phyloP scores from a whole-genome alignment of 1,140 invertebrate species.

The Lepidostoma basale region DNA sequence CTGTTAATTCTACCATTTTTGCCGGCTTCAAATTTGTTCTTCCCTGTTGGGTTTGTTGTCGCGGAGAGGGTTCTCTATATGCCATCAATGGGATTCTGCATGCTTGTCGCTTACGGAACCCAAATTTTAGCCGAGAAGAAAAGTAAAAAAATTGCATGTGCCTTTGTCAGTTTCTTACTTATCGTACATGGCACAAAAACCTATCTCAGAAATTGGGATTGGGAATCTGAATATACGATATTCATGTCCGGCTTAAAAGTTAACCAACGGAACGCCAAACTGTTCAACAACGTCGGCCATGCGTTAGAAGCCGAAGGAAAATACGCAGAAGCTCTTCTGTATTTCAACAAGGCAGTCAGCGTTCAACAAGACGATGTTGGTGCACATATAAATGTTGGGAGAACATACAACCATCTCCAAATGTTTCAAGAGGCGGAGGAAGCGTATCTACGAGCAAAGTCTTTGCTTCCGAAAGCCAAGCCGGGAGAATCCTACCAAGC shows the following conservation, averaged over 20 bases:
- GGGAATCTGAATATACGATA: slow-evolving; percentile 91
- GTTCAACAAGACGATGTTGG: slow-evolving; percentile 96
- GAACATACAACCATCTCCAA: slow-evolving; percentile 92
- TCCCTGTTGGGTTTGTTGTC: slow-evolving; percentile 96
- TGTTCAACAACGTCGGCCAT: slow-evolving; percentile 97
- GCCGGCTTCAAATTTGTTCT: slow-evolving; percentile 96
- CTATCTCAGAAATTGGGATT: slow-evolving; percentile 86
- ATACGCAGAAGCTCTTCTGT: slow-evolving; percentile 85
- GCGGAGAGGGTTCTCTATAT: slow-evolving; percentile 95
- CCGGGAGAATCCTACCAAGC: slow-evolving; percentile 94
- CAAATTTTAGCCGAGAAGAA: slow-evolving; percentile 58
- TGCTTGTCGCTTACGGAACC: slow-evolving; percentile 86
- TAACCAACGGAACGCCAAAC: slow-evolving; percentile 91
- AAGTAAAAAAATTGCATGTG: slow-evolving; percentile 67
- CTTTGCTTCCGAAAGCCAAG: slow-evolving; percentile 86
- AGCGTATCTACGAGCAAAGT: slow-evolving; percentile 89
- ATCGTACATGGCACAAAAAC: slow-evolving; percentile 82
- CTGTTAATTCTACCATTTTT: slow-evolving; percentile 90
- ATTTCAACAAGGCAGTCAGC: slow-evolving; percentile 90
- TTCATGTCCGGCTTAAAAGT: slow-evolving; percentile 92
- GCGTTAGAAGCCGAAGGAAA: slow-evolving; percentile 86
- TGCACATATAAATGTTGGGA: slow-evolving; percentile 95
- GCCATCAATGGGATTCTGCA: slow-evolving; percentile 97
- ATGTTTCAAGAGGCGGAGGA: slow-evolving; percentile 90
- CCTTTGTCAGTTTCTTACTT: slow-evolving; percentile 69